Percentiles rank a stretch among this genome's conserved stretches.
phyloP scores from a whole-genome alignment of 2,113 vertebrate genomes.

The Riparia riparia region DNA sequence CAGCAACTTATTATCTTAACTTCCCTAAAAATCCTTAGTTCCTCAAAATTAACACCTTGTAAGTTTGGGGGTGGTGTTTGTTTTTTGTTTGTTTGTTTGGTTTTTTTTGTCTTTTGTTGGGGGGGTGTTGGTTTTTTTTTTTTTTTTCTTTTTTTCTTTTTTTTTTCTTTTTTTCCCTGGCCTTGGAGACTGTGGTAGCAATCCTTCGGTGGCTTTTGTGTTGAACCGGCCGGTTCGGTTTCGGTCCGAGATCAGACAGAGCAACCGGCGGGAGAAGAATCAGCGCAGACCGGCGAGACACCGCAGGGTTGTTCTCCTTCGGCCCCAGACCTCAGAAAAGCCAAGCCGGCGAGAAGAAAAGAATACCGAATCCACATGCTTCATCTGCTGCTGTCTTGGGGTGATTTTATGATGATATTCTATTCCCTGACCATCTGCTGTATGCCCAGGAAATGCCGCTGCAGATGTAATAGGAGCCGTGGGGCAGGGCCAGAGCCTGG shows the following conservation, averaged over 20 bases:
- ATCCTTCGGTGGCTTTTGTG: background rate
- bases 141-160: no score
- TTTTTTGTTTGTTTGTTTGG: no score
- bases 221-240: background rate
- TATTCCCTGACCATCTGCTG: background rate
- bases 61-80: background rate
- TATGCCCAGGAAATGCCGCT: background rate
- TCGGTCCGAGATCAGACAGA: background rate
- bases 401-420: background rate
- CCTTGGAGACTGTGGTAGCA: background rate
- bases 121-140: no score
- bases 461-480: background rate
- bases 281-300: no score
- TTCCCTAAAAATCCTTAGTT: no score
- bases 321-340: background rate
- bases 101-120: no score
- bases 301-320: background rate
- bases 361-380: background rate
- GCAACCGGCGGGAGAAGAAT: accelerated
- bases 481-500: background rate
- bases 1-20: no score
- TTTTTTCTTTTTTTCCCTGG: background rate
- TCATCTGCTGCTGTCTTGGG: background rate
- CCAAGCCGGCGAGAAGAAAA: background rate
- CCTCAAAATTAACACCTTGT: no score